Evolutionary conservation across 2,113 vertebrate species (phyloP).

Genomic region (Caretta caretta): DNA sequence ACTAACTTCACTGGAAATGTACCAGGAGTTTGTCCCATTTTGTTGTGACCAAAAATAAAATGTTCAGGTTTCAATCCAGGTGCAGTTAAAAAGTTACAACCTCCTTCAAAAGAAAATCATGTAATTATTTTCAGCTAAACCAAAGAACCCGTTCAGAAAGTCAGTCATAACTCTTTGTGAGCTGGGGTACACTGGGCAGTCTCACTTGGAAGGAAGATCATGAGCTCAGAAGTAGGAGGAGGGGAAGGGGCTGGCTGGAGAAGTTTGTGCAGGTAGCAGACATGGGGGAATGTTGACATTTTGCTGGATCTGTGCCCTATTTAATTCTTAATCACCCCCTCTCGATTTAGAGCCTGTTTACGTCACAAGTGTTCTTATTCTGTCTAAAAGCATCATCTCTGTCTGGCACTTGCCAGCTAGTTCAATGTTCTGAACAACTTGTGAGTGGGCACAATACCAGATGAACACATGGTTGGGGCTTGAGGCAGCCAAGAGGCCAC

Average conservation of each 20-base stretch:
- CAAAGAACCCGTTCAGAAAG: neutral
- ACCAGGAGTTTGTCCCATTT: neutral
- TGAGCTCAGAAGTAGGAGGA: neutral
- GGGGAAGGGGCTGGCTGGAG: neutral
- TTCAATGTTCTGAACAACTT: conserved; percentile 55
- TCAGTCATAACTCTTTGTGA: neutral
- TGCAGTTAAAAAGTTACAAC: neutral
- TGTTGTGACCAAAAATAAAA: neutral
- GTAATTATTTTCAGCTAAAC: neutral
- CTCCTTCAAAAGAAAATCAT: neutral
- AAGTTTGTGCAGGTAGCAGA: neutral
- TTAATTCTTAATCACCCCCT: conserved; percentile 56
- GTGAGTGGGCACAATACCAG: conserved; percentile 47
- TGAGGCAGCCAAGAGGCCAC: conserved; percentile 54
- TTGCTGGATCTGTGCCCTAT: neutral
- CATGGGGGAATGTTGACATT: rapidly evolving
- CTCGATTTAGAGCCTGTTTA: conserved; percentile 33
- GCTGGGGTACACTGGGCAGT: neutral
- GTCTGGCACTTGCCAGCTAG: conserved; percentile 57
- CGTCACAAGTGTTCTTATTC: conserved; percentile 55
- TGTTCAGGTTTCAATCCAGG: neutral
- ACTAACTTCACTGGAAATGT: neutral
- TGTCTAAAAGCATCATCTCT: conserved; percentile 60
- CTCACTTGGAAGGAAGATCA: neutral
- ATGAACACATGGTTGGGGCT: conserved; percentile 39